Percentiles rank a stretch among this genome's conserved stretches.
Conservation (phyloP, 2,888 invertebrate species). For the Drosophila aldrichi region DNA sequence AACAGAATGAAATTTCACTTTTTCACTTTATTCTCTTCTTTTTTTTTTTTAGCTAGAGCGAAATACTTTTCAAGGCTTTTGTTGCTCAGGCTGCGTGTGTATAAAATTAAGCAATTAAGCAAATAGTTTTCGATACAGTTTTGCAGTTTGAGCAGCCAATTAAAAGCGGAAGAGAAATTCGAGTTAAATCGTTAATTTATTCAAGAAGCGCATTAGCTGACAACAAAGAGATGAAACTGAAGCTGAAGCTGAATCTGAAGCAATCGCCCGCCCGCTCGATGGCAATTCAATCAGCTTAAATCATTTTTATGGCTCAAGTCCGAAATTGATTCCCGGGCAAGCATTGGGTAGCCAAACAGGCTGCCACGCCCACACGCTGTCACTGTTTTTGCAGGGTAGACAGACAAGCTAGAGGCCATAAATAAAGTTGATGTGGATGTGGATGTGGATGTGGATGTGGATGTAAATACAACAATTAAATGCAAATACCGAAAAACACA, state of each 20-base stretch:
- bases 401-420: conserved; percentile 33
- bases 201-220: conserved; percentile 30
- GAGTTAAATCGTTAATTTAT: conserved; percentile 2
- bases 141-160: conserved; percentile 5
- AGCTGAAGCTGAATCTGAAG: too few relatives aligned
- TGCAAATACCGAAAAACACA: conserved; percentile 68
- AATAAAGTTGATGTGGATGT: conserved; percentile 38
- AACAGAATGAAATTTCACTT: conserved; percentile 15
- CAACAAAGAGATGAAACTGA: neutral
- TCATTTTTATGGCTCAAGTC: conserved; percentile 51
- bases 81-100: conserved; percentile 26
- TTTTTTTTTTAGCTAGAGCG: neutral
- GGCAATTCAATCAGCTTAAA: conserved; percentile 51
- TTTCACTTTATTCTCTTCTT: too few relatives aligned
- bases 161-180: neutral
- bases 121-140: conserved; percentile 44
- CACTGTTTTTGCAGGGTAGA: conserved; percentile 44
- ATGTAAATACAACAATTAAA: conserved; percentile 79
- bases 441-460: conserved; percentile 35
- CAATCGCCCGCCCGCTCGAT: neutral
- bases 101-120: conserved; percentile 55
- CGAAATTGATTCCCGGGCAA: conserved; percentile 48
- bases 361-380: conserved; percentile 65
- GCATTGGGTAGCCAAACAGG: conserved; percentile 34
- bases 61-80: conserved; percentile 20